phyloP scores from a whole-genome alignment of 2,797 vertebrate genomes.

The Pseudochromis fuscus region DNA sequence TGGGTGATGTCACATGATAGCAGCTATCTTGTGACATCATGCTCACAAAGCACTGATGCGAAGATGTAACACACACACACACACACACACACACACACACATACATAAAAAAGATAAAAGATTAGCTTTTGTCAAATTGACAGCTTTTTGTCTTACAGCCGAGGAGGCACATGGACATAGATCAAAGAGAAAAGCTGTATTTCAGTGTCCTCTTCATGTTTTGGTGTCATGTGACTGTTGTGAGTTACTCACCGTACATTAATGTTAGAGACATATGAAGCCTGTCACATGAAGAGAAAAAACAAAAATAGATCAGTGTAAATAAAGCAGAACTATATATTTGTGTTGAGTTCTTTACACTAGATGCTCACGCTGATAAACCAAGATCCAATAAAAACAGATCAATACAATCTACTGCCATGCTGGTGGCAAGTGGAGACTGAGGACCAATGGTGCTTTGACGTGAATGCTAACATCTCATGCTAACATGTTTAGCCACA shows the following conservation, averaged over 20 bases:
- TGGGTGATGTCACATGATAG: conserved; percentile 42
- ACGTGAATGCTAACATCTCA: no score
- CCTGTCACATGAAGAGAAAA: neutral
- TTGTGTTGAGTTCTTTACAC: no score
- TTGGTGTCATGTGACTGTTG: neutral
- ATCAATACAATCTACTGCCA: no score
- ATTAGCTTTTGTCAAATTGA: conserved; percentile 36
- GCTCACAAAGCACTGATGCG: conserved; percentile 29
- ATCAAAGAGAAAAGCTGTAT: neutral
- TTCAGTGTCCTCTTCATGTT: conserved; percentile 9
- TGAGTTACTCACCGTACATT: neutral
- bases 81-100: neutral
- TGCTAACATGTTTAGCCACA: no score
- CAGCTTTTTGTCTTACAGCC: conserved; percentile 24
- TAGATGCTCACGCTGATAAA: no score
- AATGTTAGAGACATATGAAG: neutral
- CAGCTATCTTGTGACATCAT: conserved; percentile 34
- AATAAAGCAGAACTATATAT: neutral
- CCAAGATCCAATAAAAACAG: no score
- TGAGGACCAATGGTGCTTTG: no score
- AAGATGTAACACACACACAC: conserved; percentile 1
- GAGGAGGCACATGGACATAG: conserved; percentile 9
- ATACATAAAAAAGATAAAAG: neutral
- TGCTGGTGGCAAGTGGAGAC: no score
- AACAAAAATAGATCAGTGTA: neutral